These are phyloP conservation scores for Thymelicus lineola DNA, from an alignment of 2,888 invertebrate genomes.

Conservation along the genomic window DNA sequence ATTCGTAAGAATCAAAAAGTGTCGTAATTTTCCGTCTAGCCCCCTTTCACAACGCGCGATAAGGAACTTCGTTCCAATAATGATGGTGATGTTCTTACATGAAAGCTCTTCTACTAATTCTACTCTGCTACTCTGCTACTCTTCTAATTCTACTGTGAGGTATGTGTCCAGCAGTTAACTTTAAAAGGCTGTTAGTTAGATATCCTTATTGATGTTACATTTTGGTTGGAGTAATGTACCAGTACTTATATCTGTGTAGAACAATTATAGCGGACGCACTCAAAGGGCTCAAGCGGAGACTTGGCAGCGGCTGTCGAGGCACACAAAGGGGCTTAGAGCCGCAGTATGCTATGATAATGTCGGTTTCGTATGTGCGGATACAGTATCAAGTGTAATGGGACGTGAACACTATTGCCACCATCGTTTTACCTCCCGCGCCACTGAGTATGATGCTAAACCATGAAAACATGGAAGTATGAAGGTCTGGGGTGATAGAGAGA, in stretches of 20 bases:
- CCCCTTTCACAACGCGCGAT: no score
- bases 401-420: slow-evolving; percentile 1
- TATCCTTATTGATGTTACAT: no score
- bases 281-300: slow-evolving; percentile 18
- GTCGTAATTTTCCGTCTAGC: no score
- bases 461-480: background rate
- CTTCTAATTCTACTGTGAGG: no score
- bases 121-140: no score
- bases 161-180: no score
- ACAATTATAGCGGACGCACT: background rate
- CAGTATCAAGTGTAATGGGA: slow-evolving; percentile 4
- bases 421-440: background rate
- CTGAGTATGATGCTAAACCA: background rate
- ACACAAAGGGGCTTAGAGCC: slow-evolving; percentile 16
- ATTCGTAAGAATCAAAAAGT: no score
- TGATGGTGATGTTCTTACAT: no score
- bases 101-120: no score
- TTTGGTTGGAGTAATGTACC: background rate
- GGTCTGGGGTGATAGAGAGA: no score
- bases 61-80: no score
- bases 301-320: slow-evolving; percentile 12
- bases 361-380: slow-evolving; percentile 15
- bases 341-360: slow-evolving; percentile 18
- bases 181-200: no score
- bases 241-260: slow-evolving; percentile 1